Base-by-base conservation (phyloP, 1,140 invertebrate genomes). In the Rhopalosiphum maidis region DNA sequence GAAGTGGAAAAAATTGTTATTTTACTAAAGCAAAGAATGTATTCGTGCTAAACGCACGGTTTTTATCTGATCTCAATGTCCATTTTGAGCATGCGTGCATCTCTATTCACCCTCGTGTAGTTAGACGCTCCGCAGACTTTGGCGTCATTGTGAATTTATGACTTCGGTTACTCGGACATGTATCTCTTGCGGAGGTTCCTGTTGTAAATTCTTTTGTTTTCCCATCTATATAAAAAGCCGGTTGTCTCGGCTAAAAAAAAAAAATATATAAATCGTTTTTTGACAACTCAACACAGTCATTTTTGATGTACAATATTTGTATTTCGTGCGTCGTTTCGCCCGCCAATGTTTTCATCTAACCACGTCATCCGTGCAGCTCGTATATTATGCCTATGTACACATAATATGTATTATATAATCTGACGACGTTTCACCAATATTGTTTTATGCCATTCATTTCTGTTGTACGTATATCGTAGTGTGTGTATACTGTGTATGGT, bases 141-240 rank as follows among this genome's bases (percentile, higher is more conserved):
- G 41, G 41, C 43, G 68, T 83, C 90, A 82, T 91, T 37, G 90
- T 37, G 60, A 91, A 91, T 91, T 91, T 91, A 91, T 82, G 90
- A 48, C 90, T 91, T 35, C 55, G 55, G 55, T 43, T 15, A 35
- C n/a, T 89, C 55, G 90, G 41, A 90, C 89, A 77, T 55, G 87
- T 91, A 89, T 89, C 35, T 22, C 46, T 23, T 35, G 21, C 89
- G 6, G 48, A 91, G 55, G 60, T 68, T 91, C 55, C 60, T 43
- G 90, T 89, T 54, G 87, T 89, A 89, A 89, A 89, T 89, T 54
- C 87, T 89, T 89, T 89, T 89, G 87, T 89, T 89, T 89, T 88
- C 46, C 83, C 83, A 86, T 41, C 41, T 46, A 18, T 88, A 48
- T 51, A 51, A 88, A 88, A 88, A 89, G 87, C 87, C 87, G 87